Base-by-base conservation (phyloP, 30 jellyfish, hydroid and myxozoan genomes). In the Aurelia coerulea region DNA sequence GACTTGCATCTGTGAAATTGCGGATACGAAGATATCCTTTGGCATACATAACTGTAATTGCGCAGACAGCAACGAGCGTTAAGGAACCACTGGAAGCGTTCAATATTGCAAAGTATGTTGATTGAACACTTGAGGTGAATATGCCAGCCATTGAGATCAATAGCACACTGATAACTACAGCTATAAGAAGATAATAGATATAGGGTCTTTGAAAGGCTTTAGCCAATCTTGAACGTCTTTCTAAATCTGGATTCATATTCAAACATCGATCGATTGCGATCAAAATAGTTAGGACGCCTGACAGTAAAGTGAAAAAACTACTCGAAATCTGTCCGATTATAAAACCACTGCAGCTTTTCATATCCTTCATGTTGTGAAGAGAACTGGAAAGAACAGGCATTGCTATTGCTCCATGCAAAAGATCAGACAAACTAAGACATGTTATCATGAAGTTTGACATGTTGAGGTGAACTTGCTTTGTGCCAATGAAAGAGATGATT, bases 211-310 rank as follows among this genome's bases (percentile, higher is more conserved):
- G 52, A 23, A 65, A 65, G 5, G 19, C 8, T 1, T 46, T 65
- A 0, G 41, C 11, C 51, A 17, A 23, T 46, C 42, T 6, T 0
- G 76, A 23, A 65, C 39, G 52, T 35, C 62, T 7, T 3, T 14
- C 41, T 2, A 71, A 15, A 59, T 71, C n/a, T 14, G 81, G 81
- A 50, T 71, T 71, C 81, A 71, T 71, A 13, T 71, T 54, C 62
- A 71, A 35, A 31, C 37, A 71, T 15, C 62, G 29, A 50, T 71
- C 65, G 18, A 71, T 71, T 29, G 81, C 54, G 35, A 71, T 15
- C 23, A 65, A 15, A 23, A 46, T 2, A 2, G 76, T 65, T 13
- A 23, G 23, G 13, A 9, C 1, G 23, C 37, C 54, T 32, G 29
- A 39, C 12, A 31, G 12, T 0, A 12, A 1, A 71, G 7, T 13